These are phyloP conservation scores for Leptobrachium ailaonicum DNA, from an alignment of 2,113 vertebrate species.

Conservation along the genomic window DNA sequence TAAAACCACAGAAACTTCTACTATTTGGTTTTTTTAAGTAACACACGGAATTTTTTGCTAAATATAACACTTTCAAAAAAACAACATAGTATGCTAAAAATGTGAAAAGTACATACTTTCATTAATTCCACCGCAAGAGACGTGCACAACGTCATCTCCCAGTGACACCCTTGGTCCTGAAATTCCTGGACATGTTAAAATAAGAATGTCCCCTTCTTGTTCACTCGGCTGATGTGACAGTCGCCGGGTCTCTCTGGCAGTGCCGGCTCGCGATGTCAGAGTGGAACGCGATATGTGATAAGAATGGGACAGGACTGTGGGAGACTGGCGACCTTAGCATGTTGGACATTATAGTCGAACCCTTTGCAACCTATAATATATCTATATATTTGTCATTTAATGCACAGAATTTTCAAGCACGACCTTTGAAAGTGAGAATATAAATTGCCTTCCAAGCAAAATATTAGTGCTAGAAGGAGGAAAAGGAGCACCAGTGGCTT, in stretches of 20 bases:
- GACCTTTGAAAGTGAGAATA: conserved; percentile 19
- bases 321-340: conserved; percentile 35
- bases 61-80: too few species aligned
- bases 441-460: conserved; percentile 26
- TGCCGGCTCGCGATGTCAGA: conserved; percentile 34
- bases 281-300: conserved; percentile 37
- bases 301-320: conserved; percentile 33
- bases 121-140: too few species aligned
- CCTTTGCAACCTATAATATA: conserved; percentile 32
- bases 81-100: too few species aligned
- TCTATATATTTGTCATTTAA: conserved; percentile 36
- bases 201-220: background rate
- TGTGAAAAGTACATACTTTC: too few species aligned
- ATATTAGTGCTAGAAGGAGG: background rate
- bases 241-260: conserved; percentile 23
- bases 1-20: too few species aligned
- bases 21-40: too few species aligned
- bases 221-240: conserved; percentile 19
- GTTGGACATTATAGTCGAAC: conserved; percentile 25
- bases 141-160: background rate
- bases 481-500: background rate
- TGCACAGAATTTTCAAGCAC: background rate
- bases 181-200: background rate
- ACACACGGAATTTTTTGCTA: too few species aligned
- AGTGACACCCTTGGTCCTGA: background rate